Evolutionary conservation across 2,797 vertebrate species (phyloP), one percentile per base, ranked within the genome.

Genomic region (Hoplostethus atlanticus): DNA sequence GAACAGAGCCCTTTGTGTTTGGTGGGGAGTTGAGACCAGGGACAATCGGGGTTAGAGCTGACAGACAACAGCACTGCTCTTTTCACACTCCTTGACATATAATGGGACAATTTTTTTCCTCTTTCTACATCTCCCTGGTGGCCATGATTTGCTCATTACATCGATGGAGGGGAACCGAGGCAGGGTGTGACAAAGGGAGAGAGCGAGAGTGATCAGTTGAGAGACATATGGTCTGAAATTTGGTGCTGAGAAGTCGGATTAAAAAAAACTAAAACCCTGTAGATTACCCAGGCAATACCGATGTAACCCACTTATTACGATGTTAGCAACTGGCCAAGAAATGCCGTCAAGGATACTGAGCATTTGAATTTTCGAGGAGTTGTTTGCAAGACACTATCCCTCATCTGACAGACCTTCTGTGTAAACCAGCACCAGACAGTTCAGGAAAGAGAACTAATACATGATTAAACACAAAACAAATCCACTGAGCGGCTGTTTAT

Each of bases 381-480:
- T 90, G 83, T 87, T 90, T 90, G 79, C 79, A 30, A 77, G 73
- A 64, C 31, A 36, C 66, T 78, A 86, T 86, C 79, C 71, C 62
- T 79, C 71, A 89, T 79, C 77, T 81, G 86, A 85, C 76, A 71
- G 70, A 83, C 79, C 80, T 80, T 80, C 91, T 90, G 84, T 89
- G 88, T 84, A 91, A 91, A 90, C 83, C 74, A 71, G 72, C 76
- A 72, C 67, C 76, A 86, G 80, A 63, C 76, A 80, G 69, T 85
- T 77, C 80, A 48, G 62, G 78, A 73, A 88, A 79, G 64, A 79
- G 59, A 77, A 71, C 69, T 86, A 86, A 91, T 86, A 77, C 87
- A 57, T 76, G 81, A 88, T 92, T 92, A 93, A 93, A 93, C 91
- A 89, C 67, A 76, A 89, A 80, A 84, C 83, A 90, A 88, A 86